Evolutionary conservation across 1,140 invertebrate genomes (phyloP).

Genomic region (Bombus cullumanus): DNA sequence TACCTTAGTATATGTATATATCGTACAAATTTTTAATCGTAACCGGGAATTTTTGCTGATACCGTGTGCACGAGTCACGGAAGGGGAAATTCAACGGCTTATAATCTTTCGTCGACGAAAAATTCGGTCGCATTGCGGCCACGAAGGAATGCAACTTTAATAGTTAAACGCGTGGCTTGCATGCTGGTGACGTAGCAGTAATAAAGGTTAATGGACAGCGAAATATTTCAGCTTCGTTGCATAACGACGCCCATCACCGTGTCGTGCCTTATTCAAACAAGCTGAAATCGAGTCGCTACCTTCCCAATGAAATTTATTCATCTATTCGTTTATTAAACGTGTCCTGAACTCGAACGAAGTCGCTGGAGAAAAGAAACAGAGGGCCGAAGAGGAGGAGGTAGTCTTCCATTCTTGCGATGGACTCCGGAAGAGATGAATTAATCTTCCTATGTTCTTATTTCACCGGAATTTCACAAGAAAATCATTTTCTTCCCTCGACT

Average conservation of each 20-base stretch:
- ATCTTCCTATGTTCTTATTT: neutral
- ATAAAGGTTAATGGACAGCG: constrained; percentile 46
- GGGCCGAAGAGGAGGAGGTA: no score
- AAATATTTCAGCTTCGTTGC: constrained; percentile 46
- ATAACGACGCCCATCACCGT: neutral
- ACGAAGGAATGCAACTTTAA: constrained; percentile 45
- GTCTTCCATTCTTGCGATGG: neutral
- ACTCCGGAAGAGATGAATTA: neutral
- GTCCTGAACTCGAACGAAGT: neutral
- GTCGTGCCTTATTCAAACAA: neutral
- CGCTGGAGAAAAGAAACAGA: neutral
- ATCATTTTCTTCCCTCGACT: no score
- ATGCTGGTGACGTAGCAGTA: constrained; percentile 4
- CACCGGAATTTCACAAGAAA: neutral
- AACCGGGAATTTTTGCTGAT: neutral
- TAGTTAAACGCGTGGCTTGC: constrained; percentile 16
- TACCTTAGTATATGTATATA: no score
- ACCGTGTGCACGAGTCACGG: neutral
- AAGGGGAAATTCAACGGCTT: neutral
- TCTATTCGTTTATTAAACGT: constrained; percentile 11
- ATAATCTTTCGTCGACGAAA: constrained; percentile 8
- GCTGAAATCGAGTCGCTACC: neutral
- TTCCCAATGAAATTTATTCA: neutral
- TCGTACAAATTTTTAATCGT: no score
- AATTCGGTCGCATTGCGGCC: constrained; percentile 29